These are phyloP conservation scores for Micromys minutus DNA, from an alignment of 2,113 vertebrate species.

Conservation along the genomic window DNA sequence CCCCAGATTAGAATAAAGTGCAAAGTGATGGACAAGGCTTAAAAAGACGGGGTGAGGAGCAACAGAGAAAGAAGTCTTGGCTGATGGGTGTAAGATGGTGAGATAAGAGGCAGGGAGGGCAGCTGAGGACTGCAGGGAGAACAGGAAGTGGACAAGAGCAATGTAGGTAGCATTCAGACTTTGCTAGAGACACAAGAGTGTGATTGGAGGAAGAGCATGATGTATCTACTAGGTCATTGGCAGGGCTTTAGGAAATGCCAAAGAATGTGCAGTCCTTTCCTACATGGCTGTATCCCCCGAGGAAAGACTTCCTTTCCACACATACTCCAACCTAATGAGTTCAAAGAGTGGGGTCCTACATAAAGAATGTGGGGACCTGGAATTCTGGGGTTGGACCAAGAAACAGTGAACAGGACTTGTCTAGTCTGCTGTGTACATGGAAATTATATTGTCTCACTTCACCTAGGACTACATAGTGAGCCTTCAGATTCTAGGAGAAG, in stretches of 20 bases:
- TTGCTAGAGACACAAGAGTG: background rate
- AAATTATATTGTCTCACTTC: background rate
- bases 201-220: background rate
- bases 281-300: background rate
- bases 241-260: background rate
- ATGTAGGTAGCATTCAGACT: background rate
- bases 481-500: background rate
- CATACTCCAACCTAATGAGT: background rate
- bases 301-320: background rate
- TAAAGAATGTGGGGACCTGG: background rate
- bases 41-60: background rate
- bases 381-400: background rate
- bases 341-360: background rate
- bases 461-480: background rate
- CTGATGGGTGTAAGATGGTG: background rate
- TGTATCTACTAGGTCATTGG: background rate
- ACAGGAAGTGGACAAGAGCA: background rate
- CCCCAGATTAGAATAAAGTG: background rate
- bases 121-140: background rate
- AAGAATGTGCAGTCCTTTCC: background rate
- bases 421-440: background rate
- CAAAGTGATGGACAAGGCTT: background rate
- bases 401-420: background rate
- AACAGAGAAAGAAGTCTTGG: background rate
- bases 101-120: background rate